Percentiles rank a stretch among this genome's conserved stretches.
Conservation (phyloP, 1,140 invertebrate species). For the Listronotus oregonensis region DNA sequence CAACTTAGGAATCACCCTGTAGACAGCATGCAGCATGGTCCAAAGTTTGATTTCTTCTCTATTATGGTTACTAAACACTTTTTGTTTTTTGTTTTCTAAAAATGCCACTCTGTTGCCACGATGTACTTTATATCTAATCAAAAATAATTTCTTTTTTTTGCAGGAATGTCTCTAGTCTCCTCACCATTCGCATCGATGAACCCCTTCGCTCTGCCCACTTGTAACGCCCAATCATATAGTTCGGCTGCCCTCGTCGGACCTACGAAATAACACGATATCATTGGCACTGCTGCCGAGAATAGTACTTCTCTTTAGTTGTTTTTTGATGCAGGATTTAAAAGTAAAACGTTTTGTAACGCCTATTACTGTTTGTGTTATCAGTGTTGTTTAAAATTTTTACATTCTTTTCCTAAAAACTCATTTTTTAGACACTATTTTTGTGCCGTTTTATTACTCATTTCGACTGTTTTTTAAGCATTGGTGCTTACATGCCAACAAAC, state of each 20-base stretch:
- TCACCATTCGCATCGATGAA: conserved; percentile 85
- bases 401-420: no score
- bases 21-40: no score
- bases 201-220: conserved; percentile 87
- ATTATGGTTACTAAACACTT: no score
- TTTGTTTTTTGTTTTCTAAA: no score
- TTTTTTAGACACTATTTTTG: no score
- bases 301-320: background rate
- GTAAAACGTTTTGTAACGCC: background rate
- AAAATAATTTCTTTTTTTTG: conserved; percentile 43
- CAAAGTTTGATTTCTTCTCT: no score
- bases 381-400: no score
- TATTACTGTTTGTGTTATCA: no score
- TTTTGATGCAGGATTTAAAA: background rate
- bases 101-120: background rate
- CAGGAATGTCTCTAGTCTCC: conserved; percentile 77
- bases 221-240: conserved; percentile 82
- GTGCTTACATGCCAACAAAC: no score
- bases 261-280: conserved; percentile 70
- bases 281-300: conserved; percentile 13
- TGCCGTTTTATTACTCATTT: no score
- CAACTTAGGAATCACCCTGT: no score
- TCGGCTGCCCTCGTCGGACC: conserved; percentile 81
- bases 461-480: no score
- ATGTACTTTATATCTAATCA: conserved; percentile 7